phyloP scores from a whole-genome alignment of 2,113 vertebrate species.

The Malurus cyaneus region DNA sequence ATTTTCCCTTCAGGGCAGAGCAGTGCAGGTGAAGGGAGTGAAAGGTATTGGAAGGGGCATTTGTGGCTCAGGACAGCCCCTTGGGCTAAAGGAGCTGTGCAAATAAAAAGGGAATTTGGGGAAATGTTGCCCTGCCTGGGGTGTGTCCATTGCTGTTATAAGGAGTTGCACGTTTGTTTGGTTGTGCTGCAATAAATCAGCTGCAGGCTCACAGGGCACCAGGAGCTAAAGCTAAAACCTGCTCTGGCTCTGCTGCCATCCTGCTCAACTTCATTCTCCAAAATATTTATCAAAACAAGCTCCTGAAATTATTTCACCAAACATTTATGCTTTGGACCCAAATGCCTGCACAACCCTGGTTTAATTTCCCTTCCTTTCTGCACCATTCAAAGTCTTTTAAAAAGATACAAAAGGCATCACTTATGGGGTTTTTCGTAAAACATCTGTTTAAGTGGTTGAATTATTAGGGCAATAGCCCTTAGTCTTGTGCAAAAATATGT shows the following conservation, averaged over 20 bases:
- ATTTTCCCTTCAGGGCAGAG: neutral
- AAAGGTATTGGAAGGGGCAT: neutral
- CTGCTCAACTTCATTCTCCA: neutral
- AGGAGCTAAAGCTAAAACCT: neutral
- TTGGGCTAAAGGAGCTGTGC: neutral
- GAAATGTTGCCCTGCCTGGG: neutral
- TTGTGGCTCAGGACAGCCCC: neutral
- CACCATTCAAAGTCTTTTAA: neutral
- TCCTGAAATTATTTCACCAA: neutral
- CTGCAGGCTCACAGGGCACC: no score
- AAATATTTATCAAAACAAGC: neutral
- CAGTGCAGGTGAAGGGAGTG: neutral
- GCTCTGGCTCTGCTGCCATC: neutral
- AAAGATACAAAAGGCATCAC: neutral
- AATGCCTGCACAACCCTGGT: neutral
- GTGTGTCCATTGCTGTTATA: neutral
- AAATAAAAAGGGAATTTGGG: neutral
- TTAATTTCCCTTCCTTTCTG: neutral
- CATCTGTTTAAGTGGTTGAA: neutral
- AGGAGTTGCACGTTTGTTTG: neutral
- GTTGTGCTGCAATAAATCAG: neutral
- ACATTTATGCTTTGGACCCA: fast-evolving
- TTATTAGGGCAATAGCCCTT: neutral
- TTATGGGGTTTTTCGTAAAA: neutral
- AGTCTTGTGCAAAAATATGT: neutral